Conservation (phyloP, 2,113 vertebrate genomes). For the Megaptera novaeangliae region DNA sequence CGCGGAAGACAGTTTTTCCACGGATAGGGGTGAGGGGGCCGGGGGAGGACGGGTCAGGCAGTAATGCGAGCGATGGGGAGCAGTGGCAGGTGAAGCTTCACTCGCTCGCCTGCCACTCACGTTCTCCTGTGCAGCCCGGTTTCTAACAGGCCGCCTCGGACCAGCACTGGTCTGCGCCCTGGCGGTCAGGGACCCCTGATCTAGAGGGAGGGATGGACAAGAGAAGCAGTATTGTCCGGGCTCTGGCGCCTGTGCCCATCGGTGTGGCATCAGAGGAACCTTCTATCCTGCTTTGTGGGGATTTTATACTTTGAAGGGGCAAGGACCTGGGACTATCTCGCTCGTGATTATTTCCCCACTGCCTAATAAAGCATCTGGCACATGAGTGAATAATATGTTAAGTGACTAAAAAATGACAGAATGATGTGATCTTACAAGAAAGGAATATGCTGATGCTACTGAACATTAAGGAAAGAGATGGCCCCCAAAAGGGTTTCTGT, state of each 20-base stretch:
- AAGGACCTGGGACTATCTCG: not conserved
- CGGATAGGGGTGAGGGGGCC: too few species aligned
- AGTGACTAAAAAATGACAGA: not conserved
- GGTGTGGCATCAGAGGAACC: not conserved
- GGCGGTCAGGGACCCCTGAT: not conserved
- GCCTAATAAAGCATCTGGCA: not conserved
- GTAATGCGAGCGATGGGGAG: too few species aligned
- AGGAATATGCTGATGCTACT: not conserved
- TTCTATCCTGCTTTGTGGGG: not conserved
- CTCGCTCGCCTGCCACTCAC: too few species aligned
- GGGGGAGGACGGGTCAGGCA: too few species aligned
- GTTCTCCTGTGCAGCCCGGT: too few species aligned
- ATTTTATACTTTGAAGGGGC: not conserved
- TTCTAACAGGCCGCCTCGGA: too few species aligned
- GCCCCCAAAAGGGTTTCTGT: not conserved
- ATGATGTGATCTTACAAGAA: not conserved
- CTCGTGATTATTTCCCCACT: not conserved
- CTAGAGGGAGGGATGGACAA: not conserved
- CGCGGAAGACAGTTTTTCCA: too few species aligned
- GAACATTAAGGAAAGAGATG: not conserved
- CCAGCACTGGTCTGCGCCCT: too few species aligned
- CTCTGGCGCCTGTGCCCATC: too few species aligned
- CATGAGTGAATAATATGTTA: not conserved
- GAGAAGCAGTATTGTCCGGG: rapidly evolving
- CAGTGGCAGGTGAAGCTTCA: too few species aligned